phyloP scores from a whole-genome alignment of 2,888 invertebrate genomes.

The Holacanthella duospinosa region DNA sequence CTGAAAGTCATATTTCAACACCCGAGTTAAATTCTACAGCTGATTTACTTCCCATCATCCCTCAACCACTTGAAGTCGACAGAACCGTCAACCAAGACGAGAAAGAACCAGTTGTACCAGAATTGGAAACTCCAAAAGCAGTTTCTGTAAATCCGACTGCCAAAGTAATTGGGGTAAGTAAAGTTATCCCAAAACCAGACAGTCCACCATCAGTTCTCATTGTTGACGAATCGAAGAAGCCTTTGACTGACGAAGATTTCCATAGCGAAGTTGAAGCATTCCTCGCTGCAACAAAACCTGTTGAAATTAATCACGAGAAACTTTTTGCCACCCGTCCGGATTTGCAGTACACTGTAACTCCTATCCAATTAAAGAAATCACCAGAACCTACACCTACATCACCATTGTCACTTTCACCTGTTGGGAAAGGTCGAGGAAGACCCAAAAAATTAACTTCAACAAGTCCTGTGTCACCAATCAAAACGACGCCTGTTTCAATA shows the following conservation, averaged over 20 bases:
- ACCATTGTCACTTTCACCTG: neutral
- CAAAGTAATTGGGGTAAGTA: neutral
- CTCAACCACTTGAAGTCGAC: no score
- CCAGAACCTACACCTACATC: neutral
- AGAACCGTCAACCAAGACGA: no score
- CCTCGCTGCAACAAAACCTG: neutral
- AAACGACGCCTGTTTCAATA: neutral
- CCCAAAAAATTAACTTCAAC: neutral
- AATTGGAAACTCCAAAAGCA: no score
- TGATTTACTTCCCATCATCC: no score
- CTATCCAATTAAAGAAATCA: neutral
- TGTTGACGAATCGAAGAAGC: neutral
- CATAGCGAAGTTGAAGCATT: neutral
- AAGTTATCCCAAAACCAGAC: neutral
- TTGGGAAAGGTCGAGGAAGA: neutral
- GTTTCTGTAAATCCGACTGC: neutral
- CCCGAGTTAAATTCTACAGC: no score
- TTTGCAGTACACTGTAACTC: neutral
- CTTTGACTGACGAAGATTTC: neutral
- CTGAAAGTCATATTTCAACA: no score
- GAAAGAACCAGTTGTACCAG: no score
- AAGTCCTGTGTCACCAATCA: neutral
- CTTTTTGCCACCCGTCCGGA: neutral
- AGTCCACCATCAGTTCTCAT: neutral
- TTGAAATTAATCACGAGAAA: constrained; percentile 1